These are phyloP conservation scores for Dendronephthya gigantea DNA, from an alignment of 64 coral and sea anemone genomes.

Conservation along the genomic window DNA sequence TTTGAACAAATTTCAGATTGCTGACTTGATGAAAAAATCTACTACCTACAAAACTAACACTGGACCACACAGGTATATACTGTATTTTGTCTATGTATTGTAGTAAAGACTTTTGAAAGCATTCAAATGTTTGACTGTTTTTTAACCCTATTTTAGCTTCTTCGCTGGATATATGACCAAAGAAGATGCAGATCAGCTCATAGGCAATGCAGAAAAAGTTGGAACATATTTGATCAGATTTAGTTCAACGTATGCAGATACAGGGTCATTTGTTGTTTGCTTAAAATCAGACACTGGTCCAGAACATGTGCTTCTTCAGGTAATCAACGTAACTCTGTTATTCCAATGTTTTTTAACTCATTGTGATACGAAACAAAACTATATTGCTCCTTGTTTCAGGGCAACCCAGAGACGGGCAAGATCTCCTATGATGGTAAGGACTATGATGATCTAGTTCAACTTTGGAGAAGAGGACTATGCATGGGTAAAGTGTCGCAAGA, in stretches of 20 bases:
- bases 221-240: not conserved
- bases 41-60: not conserved
- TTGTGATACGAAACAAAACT: not conserved
- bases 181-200: not conserved
- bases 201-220: not conserved
- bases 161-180: constrained; percentile 6
- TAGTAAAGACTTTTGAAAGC: too few relatives aligned
- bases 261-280: not conserved
- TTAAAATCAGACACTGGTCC: not conserved
- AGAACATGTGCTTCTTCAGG: not conserved
- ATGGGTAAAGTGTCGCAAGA: not conserved
- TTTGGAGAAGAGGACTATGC: not conserved
- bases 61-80: constrained; percentile 4
- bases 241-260: not conserved
- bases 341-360: not conserved
- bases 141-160: not conserved
- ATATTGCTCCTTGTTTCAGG: not conserved
- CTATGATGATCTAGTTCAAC: not conserved
- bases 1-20: not conserved
- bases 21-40: not conserved
- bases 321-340: too few relatives aligned
- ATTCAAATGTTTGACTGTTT: not conserved
- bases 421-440: not conserved
- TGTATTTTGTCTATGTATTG: too few relatives aligned
- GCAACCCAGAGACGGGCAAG: not conserved